These are phyloP conservation scores for Trissolcus brochymenae DNA, from an alignment of 2,888 invertebrate species.

Conservation along the genomic window DNA sequence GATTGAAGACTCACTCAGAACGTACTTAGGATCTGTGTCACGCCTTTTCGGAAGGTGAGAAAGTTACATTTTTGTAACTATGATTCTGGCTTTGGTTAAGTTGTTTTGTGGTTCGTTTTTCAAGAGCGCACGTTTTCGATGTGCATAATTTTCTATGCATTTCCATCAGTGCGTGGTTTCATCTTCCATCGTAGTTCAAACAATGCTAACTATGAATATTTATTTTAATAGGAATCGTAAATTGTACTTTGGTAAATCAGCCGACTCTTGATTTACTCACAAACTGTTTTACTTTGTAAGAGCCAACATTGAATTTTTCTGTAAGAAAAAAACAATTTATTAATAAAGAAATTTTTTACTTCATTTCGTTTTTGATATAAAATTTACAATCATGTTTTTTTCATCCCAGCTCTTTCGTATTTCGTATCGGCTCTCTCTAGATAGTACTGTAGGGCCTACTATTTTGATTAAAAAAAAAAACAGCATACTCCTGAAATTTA, in stretches of 20 bases:
- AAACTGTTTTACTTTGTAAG: constrained; percentile 10
- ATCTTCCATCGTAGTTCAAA: constrained; percentile 1
- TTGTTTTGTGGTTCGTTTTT: background rate
- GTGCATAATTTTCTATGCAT: background rate
- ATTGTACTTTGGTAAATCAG: constrained; percentile 15
- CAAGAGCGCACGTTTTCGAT: background rate
- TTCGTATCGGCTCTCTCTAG: too few relatives aligned
- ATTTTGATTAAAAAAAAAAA: too few relatives aligned
- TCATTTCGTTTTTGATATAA: background rate
- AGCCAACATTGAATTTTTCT: constrained; percentile 13
- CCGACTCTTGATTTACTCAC: background rate
- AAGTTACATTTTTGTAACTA: background rate
- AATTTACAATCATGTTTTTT: too few relatives aligned
- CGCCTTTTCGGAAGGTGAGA: background rate
- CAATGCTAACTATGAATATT: constrained; percentile 15
- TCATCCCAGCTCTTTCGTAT: too few relatives aligned
- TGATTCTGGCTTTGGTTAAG: background rate
- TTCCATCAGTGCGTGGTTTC: background rate
- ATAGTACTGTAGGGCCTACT: too few relatives aligned
- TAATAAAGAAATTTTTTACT: constrained; percentile 30
- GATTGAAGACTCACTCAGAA: background rate
- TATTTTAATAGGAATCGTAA: constrained; percentile 10
- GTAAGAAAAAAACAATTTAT: constrained; percentile 17
- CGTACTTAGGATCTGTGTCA: background rate
- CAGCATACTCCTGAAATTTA: too few relatives aligned